These are phyloP conservation scores for Anguilla anguilla DNA, from an alignment of 2,797 vertebrate genomes.

Conservation along the genomic window DNA sequence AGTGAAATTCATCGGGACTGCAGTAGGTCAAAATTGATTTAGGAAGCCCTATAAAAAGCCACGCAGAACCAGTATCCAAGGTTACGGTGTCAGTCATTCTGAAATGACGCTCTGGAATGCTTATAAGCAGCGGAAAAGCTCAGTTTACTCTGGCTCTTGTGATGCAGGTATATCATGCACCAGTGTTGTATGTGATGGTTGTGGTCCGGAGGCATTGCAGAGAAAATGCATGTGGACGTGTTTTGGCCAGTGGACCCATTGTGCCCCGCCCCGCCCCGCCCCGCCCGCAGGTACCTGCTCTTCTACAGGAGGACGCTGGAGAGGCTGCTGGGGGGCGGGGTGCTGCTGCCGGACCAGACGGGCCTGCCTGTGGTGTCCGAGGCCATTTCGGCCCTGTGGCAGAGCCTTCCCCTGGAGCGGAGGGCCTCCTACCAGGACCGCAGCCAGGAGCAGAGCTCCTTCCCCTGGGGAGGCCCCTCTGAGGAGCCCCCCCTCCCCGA, in stretches of 20 bases:
- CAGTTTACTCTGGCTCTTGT: no score
- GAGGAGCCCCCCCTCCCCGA: conserved; percentile 44
- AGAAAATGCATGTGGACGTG: not conserved
- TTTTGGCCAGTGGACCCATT: not conserved
- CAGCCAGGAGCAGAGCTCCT: conserved; percentile 55
- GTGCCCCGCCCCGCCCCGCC: conserved; percentile 30
- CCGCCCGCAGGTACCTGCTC: conserved; percentile 69
- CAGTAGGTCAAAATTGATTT: not conserved
- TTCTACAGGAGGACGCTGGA: conserved; percentile 81
- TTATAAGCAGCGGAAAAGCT: not conserved
- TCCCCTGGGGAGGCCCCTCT: conserved; percentile 24
- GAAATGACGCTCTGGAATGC: not conserved
- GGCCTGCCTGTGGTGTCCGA: conserved; percentile 72
- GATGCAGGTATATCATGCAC: not conserved
- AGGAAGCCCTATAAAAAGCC: not conserved
- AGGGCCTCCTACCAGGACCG: conserved; percentile 65
- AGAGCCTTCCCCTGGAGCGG: conserved; percentile 70
- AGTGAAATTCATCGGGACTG: not conserved
- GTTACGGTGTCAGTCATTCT: not conserved
- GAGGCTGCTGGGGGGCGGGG: conserved; percentile 62
- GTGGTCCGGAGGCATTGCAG: no score
- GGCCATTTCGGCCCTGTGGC: conserved; percentile 79
- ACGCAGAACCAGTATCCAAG: not conserved
- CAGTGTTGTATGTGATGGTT: no score
- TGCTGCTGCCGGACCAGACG: conserved; percentile 66